Conservation (phyloP, 2,113 vertebrate species). For the Nothobranchius furzeri region DNA sequence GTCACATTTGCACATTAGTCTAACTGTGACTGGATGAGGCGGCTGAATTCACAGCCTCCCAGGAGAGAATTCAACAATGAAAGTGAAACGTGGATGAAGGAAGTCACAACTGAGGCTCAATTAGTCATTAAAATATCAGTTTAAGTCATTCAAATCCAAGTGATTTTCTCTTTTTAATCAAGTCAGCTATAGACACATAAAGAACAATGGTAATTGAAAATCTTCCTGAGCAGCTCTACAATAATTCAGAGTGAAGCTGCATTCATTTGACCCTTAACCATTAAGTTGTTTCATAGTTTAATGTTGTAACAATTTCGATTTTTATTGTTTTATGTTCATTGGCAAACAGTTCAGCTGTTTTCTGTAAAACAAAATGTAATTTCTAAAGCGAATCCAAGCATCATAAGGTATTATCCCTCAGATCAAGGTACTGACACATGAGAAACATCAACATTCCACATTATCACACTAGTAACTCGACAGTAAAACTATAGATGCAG, state of each 20-base stretch:
- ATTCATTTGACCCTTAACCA: no score
- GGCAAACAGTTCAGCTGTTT: not conserved
- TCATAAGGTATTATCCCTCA: not conserved
- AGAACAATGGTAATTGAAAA: no score
- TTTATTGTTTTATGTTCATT: not conserved
- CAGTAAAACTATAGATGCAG: not conserved
- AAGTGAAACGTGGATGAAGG: conserved; percentile 9
- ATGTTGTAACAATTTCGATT: not conserved
- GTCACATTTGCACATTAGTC: conserved; percentile 44
- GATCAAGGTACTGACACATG: not conserved
- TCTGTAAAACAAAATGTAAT: not conserved
- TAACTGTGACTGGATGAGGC: conserved; percentile 21
- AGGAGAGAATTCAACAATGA: conserved; percentile 15
- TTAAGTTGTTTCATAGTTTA: no score
- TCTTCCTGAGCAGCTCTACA: no score
- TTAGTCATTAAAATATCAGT: not conserved
- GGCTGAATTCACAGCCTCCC: conserved; percentile 8
- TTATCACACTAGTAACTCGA: not conserved
- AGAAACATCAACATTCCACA: not conserved
- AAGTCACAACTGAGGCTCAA: not conserved
- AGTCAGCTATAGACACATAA: no score
- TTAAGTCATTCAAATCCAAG: not conserved
- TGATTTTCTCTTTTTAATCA: no score
- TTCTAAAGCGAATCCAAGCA: not conserved
- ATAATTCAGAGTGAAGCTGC: no score